Evolutionary conservation across 2,113 vertebrate species (phyloP), one percentile per base, ranked within the genome.

Genomic region (Actinemys pallida): DNA sequence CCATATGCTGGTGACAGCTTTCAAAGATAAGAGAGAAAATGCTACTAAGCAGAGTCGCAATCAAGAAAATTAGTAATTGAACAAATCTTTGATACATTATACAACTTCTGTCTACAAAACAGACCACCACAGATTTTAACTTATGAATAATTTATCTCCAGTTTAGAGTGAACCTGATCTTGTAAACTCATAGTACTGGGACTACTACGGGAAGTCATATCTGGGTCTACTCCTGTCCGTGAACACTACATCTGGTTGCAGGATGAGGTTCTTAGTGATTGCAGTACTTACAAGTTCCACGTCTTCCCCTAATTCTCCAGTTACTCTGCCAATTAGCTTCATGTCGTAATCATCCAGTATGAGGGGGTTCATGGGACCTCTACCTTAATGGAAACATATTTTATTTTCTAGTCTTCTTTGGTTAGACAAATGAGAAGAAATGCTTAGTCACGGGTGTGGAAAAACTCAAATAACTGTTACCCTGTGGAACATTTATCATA

Each of bases 261-360:
- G 50, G 3, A 2, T 20, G 42, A 86, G 14, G n/a, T 89, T 93
- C 84, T 90, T 80, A 39, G 39, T 81, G 92, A 82, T 83, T 54
- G 25, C 45, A 54, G n/a, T 88, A 97, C 97, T 98, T 98, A 98
- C 98, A 97, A 98, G 93, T 81, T 98, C 95, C 53, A 92, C 62
- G 14, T 98, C 96, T 96, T 98, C 98, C 89, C 89, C 96, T 84
- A 65, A 93, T 95, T 98, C 96, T 97, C 97, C 95, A 90, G 96
- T 95, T 83, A 98, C 83, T 80, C 92, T 95, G 90, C 93, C 95
- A 94, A 96, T 87, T 25, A 94, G 95, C 95, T 98, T 99, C 81
- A 98, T 96, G 79, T 97, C 89, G 88, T 98, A 98, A 94, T 99
- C 98, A 89, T 98, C 97, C 76, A 98, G 97, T 90, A 98, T 97